Evolutionary conservation across 2,888 invertebrate species (phyloP).

Genomic region (Scaptomyza reducta): DNA sequence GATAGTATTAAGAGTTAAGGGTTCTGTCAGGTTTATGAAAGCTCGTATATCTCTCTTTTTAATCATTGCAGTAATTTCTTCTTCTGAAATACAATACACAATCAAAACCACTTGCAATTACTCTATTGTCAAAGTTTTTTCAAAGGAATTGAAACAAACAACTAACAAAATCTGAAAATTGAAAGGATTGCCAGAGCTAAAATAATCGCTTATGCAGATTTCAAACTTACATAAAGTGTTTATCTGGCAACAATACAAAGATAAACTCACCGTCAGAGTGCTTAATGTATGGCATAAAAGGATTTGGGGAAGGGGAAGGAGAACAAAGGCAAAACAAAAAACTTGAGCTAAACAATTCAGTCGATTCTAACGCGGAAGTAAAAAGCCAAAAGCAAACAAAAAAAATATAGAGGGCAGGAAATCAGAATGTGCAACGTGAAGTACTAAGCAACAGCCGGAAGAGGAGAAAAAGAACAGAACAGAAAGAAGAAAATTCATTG

Average conservation of each 20-base stretch:
- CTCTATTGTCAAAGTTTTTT: not conserved
- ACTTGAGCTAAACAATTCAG: conserved; percentile 60
- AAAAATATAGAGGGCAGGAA: conserved; percentile 47
- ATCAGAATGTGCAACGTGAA: conserved; percentile 62
- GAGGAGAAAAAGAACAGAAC: conserved; percentile 48
- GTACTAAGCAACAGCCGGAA: conserved; percentile 40
- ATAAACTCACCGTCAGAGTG: conserved; percentile 65
- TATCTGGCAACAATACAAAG: conserved; percentile 58
- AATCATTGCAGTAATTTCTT: too few relatives aligned
- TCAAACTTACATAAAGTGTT: conserved; percentile 59
- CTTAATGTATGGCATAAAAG: conserved; percentile 71
- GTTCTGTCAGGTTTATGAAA: not conserved
- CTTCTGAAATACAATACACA: too few relatives aligned
- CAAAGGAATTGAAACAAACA: not conserved
- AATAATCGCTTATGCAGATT: conserved; percentile 43
- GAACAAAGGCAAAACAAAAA: conserved; percentile 43
- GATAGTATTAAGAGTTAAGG: not conserved
- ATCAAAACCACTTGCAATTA: too few relatives aligned
- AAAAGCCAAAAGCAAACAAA: conserved; percentile 45
- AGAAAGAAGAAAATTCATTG: conserved; percentile 79
- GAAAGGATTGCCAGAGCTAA: conserved; percentile 14
- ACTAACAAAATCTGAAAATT: not conserved
- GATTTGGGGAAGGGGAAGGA: not conserved
- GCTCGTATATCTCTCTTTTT: not conserved
- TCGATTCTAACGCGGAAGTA: conserved; percentile 48